phyloP scores from a whole-genome alignment of 1,140 invertebrate genomes.

The Campodea augens region DNA sequence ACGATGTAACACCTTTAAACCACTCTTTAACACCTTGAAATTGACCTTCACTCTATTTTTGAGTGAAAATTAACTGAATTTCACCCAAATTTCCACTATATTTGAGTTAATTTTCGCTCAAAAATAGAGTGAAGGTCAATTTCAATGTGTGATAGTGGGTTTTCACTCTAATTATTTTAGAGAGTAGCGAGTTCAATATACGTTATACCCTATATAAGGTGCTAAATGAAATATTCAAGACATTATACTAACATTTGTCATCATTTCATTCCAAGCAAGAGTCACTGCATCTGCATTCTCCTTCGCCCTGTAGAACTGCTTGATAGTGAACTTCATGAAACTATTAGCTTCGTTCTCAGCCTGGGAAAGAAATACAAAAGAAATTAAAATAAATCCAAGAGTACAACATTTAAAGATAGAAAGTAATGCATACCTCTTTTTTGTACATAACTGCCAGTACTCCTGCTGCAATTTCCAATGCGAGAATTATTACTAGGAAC shows the following conservation, averaged over 20 bases:
- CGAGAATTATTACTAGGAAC: slow-evolving; percentile 44
- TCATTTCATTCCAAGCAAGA: slow-evolving; percentile 42
- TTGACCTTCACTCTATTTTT: too few relatives aligned
- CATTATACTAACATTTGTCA: slow-evolving; percentile 28
- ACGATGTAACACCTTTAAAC: too few relatives aligned
- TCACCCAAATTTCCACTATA: too few relatives aligned
- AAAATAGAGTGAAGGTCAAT: too few relatives aligned
- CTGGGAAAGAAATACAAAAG: slow-evolving; percentile 21
- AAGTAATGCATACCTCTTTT: slow-evolving; percentile 32
- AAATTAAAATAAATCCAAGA: slow-evolving; percentile 7
- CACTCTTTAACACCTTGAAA: too few relatives aligned
- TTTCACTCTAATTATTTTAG: too few relatives aligned
- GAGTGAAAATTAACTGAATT: too few relatives aligned
- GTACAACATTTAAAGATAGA: slow-evolving; percentile 5
- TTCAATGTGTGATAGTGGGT: too few relatives aligned
- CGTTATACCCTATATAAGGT: too few relatives aligned
- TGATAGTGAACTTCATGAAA: slow-evolving; percentile 35
- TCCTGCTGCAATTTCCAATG: slow-evolving; percentile 47
- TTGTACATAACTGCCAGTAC: slow-evolving; percentile 48
- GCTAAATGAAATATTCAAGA: too few relatives aligned
- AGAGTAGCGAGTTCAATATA: too few relatives aligned
- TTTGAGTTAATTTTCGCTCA: too few relatives aligned
- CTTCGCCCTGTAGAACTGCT: slow-evolving; percentile 26
- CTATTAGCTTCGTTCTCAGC: slow-evolving; percentile 31
- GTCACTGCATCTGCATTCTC: slow-evolving; percentile 35